These are phyloP conservation scores for Lithobates sylvaticus DNA, from an alignment of 2,797 vertebrate genomes.

Conservation along the genomic window DNA sequence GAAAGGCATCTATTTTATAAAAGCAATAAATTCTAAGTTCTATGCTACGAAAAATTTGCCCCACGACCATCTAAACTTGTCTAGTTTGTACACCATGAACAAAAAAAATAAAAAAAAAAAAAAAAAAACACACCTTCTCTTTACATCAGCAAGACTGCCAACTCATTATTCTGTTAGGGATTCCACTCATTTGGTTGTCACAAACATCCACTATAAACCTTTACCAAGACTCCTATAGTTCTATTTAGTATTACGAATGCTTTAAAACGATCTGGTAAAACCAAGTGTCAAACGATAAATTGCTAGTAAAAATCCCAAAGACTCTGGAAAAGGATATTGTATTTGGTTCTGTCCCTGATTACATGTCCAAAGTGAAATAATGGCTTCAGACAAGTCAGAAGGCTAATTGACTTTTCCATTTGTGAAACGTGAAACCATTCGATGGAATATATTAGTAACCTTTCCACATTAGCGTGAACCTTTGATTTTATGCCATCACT, in stretches of 20 bases:
- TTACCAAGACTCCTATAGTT: neutral
- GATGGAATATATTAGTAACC: constrained; percentile 52
- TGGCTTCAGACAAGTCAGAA: constrained; percentile 38
- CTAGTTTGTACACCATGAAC: too few species aligned
- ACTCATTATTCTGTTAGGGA: too few species aligned
- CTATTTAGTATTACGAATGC: neutral
- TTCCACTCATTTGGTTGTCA: too few species aligned
- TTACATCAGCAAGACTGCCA: too few species aligned
- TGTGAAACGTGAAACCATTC: constrained; percentile 47
- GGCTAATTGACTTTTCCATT: constrained; percentile 51
- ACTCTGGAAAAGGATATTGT: neutral
- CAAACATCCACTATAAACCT: neutral
- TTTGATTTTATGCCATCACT: constrained; percentile 43
- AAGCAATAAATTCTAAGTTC: too few species aligned
- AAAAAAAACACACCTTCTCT: too few species aligned
- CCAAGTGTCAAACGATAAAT: constrained; percentile 11
- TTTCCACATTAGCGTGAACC: constrained; percentile 36
- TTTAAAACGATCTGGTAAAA: neutral
- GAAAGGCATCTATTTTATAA: too few species aligned
- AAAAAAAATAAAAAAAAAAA: too few species aligned
- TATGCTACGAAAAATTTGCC: too few species aligned
- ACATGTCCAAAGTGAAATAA: constrained; percentile 42
- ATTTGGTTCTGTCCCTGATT: constrained; percentile 24
- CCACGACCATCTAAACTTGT: too few species aligned
- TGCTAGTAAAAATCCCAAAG: constrained; percentile 8